Base-by-base conservation (phyloP, 2,888 invertebrate species). In the Bibio marci region DNA sequence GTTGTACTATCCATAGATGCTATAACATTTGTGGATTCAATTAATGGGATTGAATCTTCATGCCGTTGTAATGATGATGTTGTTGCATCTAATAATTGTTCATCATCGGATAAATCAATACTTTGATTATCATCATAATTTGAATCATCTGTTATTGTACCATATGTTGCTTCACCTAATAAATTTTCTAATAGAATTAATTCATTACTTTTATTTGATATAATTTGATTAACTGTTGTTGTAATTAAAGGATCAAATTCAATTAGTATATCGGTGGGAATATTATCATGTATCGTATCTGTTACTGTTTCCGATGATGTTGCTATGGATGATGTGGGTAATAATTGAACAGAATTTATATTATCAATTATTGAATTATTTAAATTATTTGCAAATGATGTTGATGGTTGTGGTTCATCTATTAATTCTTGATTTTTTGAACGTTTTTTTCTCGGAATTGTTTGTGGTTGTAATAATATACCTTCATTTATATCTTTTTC, bases 81-180 rank as follows among this genome's bases (percentile, higher is more conserved):
- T 11, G 18, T 4, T 14, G 10, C 3, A 6, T 4, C 14, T 10
- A 14, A 14, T 14, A 13, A 15, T 12, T 35, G 11, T 13, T 35
- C 40, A 31, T 36, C 36, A 31, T 68, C 67, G 4, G 64, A 64
- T 35, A 67, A 64, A 36, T 65, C 67, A 28, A 61, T 52, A 36
- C 67, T 66, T 36, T 67, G 63, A 38, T 67, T 66, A 30, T 65
- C 59, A 13, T 57, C 51, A 3, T 53, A 41, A 6, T 4, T 22
- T 22, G 8, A 4, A 25, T 57, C 63, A 12, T 57, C 56, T 12
- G 61, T 59, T 5, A 73, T 66, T 33, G 69, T 70, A 6, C 75
- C 73, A 49, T 79, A 76, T 15, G 78, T 71, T 44, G 78, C 80
- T 30, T 73, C 73, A 43, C 74, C 73, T 10, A 81, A 58, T 38